A percentile compares a stretch with the other conserved stretches of the same genome.
Evolutionary conservation across 2,113 vertebrate species (phyloP).

Genomic region (Pseudolaguvia tuberculata): DNA sequence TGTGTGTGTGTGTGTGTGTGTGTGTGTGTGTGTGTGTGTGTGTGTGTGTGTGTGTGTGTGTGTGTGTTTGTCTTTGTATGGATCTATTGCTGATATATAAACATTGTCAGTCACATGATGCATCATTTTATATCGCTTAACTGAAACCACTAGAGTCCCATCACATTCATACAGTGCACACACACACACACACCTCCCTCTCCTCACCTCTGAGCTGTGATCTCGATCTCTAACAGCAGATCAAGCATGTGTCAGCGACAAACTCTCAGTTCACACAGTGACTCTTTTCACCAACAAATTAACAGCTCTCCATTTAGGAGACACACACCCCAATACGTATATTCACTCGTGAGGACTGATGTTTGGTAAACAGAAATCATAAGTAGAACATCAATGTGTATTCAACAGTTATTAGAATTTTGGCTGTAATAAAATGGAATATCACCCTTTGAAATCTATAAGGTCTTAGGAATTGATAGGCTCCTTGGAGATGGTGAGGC

Average conservation of each 20-base stretch:
- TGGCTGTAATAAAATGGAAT: background rate
- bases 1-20: background rate
- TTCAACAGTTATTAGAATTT: too few relatives aligned
- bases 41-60: slow-evolving; percentile 19
- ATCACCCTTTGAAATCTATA: background rate
- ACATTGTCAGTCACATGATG: background rate
- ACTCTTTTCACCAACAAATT: background rate
- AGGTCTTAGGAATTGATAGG: too few relatives aligned
- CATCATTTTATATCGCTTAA: background rate
- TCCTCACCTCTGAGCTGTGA: slow-evolving; percentile 31
- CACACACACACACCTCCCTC: slow-evolving; percentile 19
- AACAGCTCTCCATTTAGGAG: background rate
- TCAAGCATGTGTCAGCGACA: slow-evolving; percentile 20
- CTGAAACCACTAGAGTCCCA: background rate
- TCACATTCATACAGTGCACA: slow-evolving; percentile 1
- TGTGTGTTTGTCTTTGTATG: background rate
- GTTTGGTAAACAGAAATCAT: background rate
- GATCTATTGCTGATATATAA: background rate
- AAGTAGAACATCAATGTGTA: background rate
- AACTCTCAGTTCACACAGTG: slow-evolving; percentile 17
- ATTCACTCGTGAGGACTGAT: background rate
- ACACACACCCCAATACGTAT: background rate
- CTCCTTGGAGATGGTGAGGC: too few relatives aligned
- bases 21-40: slow-evolving; percentile 9
- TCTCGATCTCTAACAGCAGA: slow-evolving; percentile 34